Percentiles rank a stretch among this genome's conserved stretches.
These are phyloP conservation scores for Folsomia candida DNA, from an alignment of 2,888 invertebrate species.

Conservation along the genomic window DNA sequence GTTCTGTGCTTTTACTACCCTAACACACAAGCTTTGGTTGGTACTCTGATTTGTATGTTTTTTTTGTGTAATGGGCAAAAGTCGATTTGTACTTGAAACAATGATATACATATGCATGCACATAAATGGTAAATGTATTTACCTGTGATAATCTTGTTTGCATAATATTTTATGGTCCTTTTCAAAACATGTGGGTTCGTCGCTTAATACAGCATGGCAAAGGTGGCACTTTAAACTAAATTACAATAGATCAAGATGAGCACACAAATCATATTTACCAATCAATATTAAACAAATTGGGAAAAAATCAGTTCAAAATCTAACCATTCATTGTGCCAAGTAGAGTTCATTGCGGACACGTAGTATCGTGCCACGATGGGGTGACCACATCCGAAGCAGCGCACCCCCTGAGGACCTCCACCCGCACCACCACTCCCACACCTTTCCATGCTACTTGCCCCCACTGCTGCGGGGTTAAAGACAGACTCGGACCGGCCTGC, in stretches of 20 bases:
- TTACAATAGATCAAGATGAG: too few relatives aligned
- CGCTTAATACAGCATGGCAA: conserved; percentile 77
- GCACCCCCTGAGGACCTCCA: neutral
- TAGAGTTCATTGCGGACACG: conserved; percentile 79
- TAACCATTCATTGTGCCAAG: conserved; percentile 85
- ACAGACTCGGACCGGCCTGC: neutral
- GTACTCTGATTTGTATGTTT: neutral
- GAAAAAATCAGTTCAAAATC: too few relatives aligned
- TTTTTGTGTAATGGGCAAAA: too few relatives aligned
- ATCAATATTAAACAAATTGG: too few relatives aligned
- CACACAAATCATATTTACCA: too few relatives aligned
- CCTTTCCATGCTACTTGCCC: too few relatives aligned
- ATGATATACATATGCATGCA: neutral
- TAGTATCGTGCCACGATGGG: conserved; percentile 63
- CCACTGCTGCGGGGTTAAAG: neutral
- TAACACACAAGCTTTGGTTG: neutral
- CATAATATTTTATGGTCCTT: conserved; percentile 87
- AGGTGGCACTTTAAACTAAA: conserved; percentile 78
- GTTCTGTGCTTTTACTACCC: neutral
- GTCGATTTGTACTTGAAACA: too few relatives aligned
- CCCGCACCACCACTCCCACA: too few relatives aligned
- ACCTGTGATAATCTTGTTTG: conserved; percentile 92
- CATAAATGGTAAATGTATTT: conserved; percentile 48
- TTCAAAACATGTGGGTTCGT: conserved; percentile 83
- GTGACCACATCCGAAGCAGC: conserved; percentile 59